Conservation (phyloP, 2,113 vertebrate species). For the Delphinapterus leucas region DNA sequence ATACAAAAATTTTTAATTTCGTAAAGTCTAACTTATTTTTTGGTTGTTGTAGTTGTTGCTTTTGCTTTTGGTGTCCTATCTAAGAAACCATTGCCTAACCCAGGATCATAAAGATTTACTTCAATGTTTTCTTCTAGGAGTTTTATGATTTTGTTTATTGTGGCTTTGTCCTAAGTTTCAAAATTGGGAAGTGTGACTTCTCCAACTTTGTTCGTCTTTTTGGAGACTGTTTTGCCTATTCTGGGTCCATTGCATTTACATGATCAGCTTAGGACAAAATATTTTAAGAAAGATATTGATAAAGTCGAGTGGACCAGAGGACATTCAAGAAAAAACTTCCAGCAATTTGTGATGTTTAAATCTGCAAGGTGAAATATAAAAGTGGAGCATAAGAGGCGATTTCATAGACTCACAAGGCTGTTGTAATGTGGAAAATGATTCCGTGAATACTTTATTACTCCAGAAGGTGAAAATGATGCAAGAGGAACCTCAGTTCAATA, state of each 20-base stretch:
- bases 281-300: slow-evolving; percentile 10
- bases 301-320: background rate
- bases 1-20: background rate
- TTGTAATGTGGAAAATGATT: slow-evolving; percentile 30
- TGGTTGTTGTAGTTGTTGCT: background rate
- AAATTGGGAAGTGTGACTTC: background rate
- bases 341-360: background rate
- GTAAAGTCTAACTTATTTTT: background rate
- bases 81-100: background rate
- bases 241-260: background rate
- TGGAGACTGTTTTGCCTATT: background rate
- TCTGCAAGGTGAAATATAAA: background rate
- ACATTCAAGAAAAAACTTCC: background rate
- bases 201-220: background rate
- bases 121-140: background rate
- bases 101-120: background rate
- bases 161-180: background rate
- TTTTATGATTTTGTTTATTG: background rate
- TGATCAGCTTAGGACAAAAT: background rate
- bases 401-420: background rate
- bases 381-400: background rate
- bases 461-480: slow-evolving; percentile 16
- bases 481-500: background rate
- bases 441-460: background rate
- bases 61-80: background rate